These are phyloP conservation scores for Norana najaformis DNA, from an alignment of 2,888 invertebrate genomes.

Conservation along the genomic window DNA sequence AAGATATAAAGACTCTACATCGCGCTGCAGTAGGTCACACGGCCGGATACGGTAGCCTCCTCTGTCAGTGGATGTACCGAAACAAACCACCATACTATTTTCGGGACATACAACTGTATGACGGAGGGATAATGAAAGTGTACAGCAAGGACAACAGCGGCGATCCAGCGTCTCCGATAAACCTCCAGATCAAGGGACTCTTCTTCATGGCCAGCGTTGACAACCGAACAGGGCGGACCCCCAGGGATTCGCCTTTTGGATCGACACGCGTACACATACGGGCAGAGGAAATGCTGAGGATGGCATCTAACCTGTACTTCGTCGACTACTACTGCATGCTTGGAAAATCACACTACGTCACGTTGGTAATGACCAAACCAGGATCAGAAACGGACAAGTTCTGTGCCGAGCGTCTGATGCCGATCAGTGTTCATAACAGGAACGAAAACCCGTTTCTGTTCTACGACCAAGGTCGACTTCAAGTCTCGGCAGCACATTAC, in stretches of 20 bases:
- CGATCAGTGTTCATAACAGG: background rate
- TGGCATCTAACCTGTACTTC: background rate
- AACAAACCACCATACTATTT: conserved; percentile 38
- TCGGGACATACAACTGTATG: conserved; percentile 2
- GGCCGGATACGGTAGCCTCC: too few species aligned
- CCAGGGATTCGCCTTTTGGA: conserved; percentile 26
- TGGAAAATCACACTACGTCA: conserved; percentile 28
- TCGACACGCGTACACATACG: background rate
- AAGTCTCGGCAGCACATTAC: background rate
- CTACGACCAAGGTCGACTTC: background rate
- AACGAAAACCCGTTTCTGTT: conserved; percentile 28
- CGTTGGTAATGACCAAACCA: conserved; percentile 34
- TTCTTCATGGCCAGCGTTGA: conserved; percentile 39
- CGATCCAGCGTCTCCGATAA: conserved; percentile 35
- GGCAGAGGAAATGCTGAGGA: background rate
- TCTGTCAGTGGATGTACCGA: conserved; percentile 31
- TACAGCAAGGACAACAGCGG: conserved; percentile 37
- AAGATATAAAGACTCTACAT: too few species aligned
- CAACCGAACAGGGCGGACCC: background rate
- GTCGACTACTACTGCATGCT: conserved; percentile 18
- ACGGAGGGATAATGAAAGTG: conserved; percentile 35
- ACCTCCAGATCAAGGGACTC: conserved; percentile 36
- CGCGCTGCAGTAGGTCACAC: too few species aligned
- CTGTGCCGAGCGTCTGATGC: conserved; percentile 18
- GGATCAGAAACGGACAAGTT: conserved; percentile 30